phyloP scores from a whole-genome alignment of 2,113 vertebrate species.

The Phoxinus phoxinus region DNA sequence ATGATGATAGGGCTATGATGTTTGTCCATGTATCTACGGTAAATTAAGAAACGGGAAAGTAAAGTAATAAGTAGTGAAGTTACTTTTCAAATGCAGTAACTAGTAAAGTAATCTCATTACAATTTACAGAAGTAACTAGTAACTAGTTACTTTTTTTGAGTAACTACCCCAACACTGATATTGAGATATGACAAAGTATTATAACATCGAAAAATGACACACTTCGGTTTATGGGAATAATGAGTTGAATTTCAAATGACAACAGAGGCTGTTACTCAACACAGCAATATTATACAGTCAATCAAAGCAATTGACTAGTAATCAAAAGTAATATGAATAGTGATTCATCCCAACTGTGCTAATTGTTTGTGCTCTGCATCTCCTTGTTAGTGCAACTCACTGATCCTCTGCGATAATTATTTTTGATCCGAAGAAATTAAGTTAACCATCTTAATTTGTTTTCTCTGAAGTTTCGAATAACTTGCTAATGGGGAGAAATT shows the following conservation, averaged over 20 bases:
- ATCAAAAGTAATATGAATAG: constrained; percentile 18
- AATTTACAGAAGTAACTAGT: too few relatives aligned
- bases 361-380: not conserved
- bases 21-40: too few relatives aligned
- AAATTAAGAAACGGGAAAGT: too few relatives aligned
- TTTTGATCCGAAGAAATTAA: constrained; percentile 18
- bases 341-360: constrained; percentile 23
- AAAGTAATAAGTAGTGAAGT: too few relatives aligned
- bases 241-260: not conserved
- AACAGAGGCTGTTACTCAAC: constrained; percentile 3
- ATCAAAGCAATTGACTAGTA: constrained; percentile 12
- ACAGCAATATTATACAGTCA: not conserved
- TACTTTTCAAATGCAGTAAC: too few relatives aligned
- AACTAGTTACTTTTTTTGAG: too few relatives aligned
- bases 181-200: not conserved
- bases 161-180: too few relatives aligned
- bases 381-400: constrained; percentile 6
- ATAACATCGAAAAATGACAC: not conserved
- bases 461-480: constrained; percentile 13
- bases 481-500: not conserved
- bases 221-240: not conserved
- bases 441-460: constrained; percentile 17
- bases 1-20: too few relatives aligned
- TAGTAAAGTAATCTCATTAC: too few relatives aligned
- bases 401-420: not conserved